A percentile compares a stretch with the other conserved stretches of the same genome.
phyloP scores from a whole-genome alignment of 2,797 vertebrate genomes.

The Helostoma temminkii region DNA sequence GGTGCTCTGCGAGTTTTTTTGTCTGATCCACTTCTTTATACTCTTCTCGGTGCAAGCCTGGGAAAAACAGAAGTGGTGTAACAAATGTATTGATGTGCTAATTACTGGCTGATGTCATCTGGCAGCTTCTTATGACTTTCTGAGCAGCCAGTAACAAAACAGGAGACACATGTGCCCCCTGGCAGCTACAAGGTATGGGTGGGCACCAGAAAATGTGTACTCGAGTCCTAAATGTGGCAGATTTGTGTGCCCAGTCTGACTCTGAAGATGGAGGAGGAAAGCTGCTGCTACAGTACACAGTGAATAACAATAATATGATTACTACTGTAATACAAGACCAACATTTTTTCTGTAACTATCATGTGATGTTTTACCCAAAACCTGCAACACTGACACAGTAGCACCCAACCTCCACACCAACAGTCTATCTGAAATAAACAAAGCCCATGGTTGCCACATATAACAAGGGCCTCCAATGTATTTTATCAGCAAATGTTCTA shows the following conservation, averaged over 20 bases:
- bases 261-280: not conserved
- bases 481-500: too few relatives aligned
- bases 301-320: too few relatives aligned
- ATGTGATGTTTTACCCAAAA: too few relatives aligned
- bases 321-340: too few relatives aligned
- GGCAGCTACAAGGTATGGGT: conserved; percentile 2
- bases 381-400: too few relatives aligned
- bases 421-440: too few relatives aligned
- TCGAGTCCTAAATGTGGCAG: not conserved
- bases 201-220: not conserved
- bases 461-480: too few relatives aligned
- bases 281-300: too few relatives aligned
- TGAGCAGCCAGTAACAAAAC: conserved; percentile 38
- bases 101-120: conserved; percentile 61
- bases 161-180: conserved; percentile 25
- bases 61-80: conserved; percentile 61
- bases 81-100: conserved; percentile 71
- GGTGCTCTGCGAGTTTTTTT: conserved; percentile 44
- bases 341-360: too few relatives aligned
- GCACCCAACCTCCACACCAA: too few relatives aligned
- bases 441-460: too few relatives aligned
- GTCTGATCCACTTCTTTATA: conserved; percentile 33
- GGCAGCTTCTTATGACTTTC: conserved; percentile 42
- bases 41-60: conserved; percentile 46
- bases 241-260: not conserved